These are phyloP conservation scores for Leptoteleia sp. DNA, from an alignment of 1,140 invertebrate species.

Conservation along the genomic window DNA sequence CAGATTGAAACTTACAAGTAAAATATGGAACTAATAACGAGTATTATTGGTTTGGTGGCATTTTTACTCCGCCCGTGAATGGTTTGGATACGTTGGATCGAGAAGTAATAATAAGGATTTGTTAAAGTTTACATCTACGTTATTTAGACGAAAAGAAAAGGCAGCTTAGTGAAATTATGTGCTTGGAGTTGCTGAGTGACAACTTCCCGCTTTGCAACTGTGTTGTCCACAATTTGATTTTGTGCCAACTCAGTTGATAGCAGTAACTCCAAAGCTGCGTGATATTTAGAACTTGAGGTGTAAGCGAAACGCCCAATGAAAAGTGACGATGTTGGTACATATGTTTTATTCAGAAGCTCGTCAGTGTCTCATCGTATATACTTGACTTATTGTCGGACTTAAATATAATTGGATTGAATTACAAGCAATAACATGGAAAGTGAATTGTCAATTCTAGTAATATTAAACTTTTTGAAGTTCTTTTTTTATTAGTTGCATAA, in stretches of 20 bases:
- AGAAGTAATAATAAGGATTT: too few relatives aligned
- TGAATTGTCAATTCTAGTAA: slow-evolving; percentile 8
- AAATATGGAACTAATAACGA: too few relatives aligned
- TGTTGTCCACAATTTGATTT: slow-evolving; percentile 50
- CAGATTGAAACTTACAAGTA: too few relatives aligned
- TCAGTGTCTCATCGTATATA: slow-evolving; percentile 31
- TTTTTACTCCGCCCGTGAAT: too few relatives aligned
- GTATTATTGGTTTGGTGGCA: too few relatives aligned
- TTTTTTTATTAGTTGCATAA: too few relatives aligned
- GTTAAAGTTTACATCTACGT: not conserved
- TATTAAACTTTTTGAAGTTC: too few relatives aligned
- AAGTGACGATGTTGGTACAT: slow-evolving; percentile 56
- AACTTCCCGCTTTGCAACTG: slow-evolving; percentile 42
- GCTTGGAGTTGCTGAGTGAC: slow-evolving; percentile 29
- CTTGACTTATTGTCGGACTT: slow-evolving; percentile 37
- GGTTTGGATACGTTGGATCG: too few relatives aligned
- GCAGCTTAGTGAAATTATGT: slow-evolving; percentile 30
- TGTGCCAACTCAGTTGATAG: slow-evolving; percentile 49
- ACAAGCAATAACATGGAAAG: slow-evolving; percentile 31
- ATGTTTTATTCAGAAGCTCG: slow-evolving; percentile 53
- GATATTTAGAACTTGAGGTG: slow-evolving; percentile 74
- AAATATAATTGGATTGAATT: slow-evolving; percentile 40
- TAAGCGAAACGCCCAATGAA: slow-evolving; percentile 61
- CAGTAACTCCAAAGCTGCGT: slow-evolving; percentile 29
- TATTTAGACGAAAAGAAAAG: slow-evolving; percentile 7